Evolutionary conservation across 2,888 invertebrate genomes (phyloP), one percentile per base, ranked within the genome.

Genomic region (Ochropleura plecta): DNA sequence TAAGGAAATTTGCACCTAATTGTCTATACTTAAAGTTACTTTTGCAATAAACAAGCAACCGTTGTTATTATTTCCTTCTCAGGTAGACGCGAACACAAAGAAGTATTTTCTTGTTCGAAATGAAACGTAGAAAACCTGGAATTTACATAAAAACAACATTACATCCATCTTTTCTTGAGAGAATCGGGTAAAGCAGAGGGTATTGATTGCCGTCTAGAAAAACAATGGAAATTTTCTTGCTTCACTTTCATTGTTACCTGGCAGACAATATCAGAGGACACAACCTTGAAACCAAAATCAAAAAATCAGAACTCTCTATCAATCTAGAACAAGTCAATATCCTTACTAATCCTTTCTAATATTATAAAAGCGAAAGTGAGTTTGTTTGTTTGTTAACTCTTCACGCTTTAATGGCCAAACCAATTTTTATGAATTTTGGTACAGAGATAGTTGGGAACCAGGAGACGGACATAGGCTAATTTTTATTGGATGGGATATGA

Each of bases 81-180:
- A 62, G 10, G n/a, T 30, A 8, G 20, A n/a, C 40, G 7, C 12
- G 10, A 20, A 57, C 72, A 63, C 16, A 60, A 30, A 2, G 1
- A 10, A 30, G 30, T 48, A 30, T 70, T 78, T 49, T 30, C 42
- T 65, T 60, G 18, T 14, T 1, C 6, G 14, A 30, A 57, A 53
- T 48, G 42, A 64, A 14, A 53, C 30, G 16, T 5, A 10, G 20
- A 20, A 73, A 18, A 59, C 2, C 16, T 40, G 16, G 16, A 55
- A 76, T 66, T 76, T 55, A 55, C 55, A 66, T 74, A 66, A 62
- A 66, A 44, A 46, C n/a, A 46, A n/a, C 69, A 9, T 30, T 44
- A 30, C 30, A 16, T 30, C 5, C 30, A 40, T 55, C 10, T 70
- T 40, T 30, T 30, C 14, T 8, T 16, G 9, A 16, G 30, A 20